Evolutionary conservation across 2,113 vertebrate species (phyloP).

Genomic region (Junco hyemalis): DNA sequence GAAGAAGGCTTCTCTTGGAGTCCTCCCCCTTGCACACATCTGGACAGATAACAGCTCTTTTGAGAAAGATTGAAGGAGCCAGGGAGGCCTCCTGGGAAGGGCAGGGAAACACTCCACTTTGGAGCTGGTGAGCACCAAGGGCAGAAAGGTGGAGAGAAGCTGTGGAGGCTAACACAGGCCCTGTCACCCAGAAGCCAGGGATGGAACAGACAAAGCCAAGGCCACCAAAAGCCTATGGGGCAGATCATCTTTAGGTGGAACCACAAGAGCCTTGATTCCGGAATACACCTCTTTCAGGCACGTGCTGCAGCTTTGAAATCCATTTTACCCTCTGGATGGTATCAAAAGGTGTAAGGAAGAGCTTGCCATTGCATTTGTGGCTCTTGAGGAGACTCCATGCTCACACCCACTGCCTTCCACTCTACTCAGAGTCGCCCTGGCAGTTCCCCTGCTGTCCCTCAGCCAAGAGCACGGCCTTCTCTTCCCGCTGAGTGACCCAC

Average conservation of each 20-base stretch:
- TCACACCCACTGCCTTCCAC: not conserved
- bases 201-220: not conserved
- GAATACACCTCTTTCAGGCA: not conserved
- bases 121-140: not conserved
- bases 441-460: not conserved
- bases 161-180: accelerated
- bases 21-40: conserved; percentile 53
- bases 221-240: not conserved
- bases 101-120: not conserved
- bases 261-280: not conserved
- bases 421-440: accelerated
- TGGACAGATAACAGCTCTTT: conserved; percentile 43
- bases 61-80: not conserved
- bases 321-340: not conserved
- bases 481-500: accelerated
- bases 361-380: not conserved
- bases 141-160: not conserved
- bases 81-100: not conserved
- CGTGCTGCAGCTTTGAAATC: not conserved
- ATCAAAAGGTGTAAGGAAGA: not conserved
- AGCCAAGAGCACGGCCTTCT: not conserved
- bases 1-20: conserved; percentile 3
- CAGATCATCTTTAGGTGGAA: not conserved
- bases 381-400: not conserved
- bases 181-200: not conserved